Conservation (phyloP, 2,797 vertebrate species). For the Dallia pectoralis region DNA sequence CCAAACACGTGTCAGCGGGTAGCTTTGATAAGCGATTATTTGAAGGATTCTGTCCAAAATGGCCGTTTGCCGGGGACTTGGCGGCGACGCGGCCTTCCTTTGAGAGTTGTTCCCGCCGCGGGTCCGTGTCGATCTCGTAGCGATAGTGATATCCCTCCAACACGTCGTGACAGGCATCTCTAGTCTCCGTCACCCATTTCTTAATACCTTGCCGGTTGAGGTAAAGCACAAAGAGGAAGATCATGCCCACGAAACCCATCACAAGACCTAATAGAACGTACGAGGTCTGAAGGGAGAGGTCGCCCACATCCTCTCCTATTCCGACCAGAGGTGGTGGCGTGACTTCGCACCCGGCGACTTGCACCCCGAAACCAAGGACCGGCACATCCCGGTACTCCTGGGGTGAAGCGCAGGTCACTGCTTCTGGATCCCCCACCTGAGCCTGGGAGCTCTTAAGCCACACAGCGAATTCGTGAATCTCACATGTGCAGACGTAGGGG, state of each 20-base stretch:
- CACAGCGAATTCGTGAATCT: conserved; percentile 56
- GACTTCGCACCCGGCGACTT: conserved; percentile 61
- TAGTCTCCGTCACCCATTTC: conserved; percentile 70
- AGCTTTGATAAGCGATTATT: conserved; percentile 41
- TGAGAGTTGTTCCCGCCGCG: conserved; percentile 63
- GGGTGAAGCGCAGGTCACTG: conserved; percentile 68
- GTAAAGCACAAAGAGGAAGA: conserved; percentile 82
- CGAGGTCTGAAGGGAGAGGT: conserved; percentile 73
- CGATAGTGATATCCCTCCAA: conserved; percentile 79
- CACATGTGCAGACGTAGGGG: conserved; percentile 75
- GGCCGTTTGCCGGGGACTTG: conserved; percentile 16
- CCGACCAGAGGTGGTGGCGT: conserved; percentile 28
- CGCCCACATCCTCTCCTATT: conserved; percentile 39
- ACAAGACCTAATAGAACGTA: conserved; percentile 78
- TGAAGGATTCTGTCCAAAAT: conserved; percentile 35
- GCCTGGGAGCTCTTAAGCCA: conserved; percentile 72
- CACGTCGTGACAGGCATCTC: conserved; percentile 73
- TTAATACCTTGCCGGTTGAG: conserved; percentile 79
- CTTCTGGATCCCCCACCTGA: conserved; percentile 59
- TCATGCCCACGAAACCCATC: conserved; percentile 77
- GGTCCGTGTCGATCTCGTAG: conserved; percentile 78
- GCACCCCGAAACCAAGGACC: conserved; percentile 52
- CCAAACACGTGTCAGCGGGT: conserved; percentile 57
- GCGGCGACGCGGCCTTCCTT: conserved; percentile 24
- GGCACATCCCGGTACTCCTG: conserved; percentile 37